Evolutionary conservation across 2,797 vertebrate genomes (phyloP).

Genomic region (Brotula barbata): DNA sequence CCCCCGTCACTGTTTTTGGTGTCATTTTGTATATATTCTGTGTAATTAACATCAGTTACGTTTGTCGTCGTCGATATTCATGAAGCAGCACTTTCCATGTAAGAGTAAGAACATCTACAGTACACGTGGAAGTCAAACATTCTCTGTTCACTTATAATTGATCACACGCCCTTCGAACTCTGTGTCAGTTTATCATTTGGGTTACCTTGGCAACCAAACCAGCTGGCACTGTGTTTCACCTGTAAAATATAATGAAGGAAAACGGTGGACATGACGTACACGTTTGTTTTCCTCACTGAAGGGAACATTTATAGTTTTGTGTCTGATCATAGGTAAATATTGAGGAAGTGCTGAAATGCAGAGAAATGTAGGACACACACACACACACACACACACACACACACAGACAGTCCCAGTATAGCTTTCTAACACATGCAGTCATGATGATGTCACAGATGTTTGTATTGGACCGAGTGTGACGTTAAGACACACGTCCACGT

Average conservation of each 20-base stretch:
- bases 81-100: conserved; percentile 54
- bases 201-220: conserved; percentile 73
- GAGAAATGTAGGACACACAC: not conserved
- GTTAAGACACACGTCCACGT: conserved; percentile 35
- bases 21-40: conserved; percentile 71
- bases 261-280: conserved; percentile 13
- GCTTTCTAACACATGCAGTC: conserved; percentile 14
- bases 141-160: conserved; percentile 23
- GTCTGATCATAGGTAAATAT: conserved; percentile 2
- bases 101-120: conserved; percentile 45
- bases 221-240: conserved; percentile 82
- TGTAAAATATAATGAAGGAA: conserved; percentile 61
- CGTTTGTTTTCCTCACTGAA: conserved; percentile 15
- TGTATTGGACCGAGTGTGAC: conserved; percentile 59
- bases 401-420: too few species aligned
- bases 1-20: conserved; percentile 30
- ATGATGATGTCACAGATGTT: conserved; percentile 56
- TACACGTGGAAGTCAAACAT: conserved; percentile 35
- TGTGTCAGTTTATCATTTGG: conserved; percentile 70
- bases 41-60: conserved; percentile 56
- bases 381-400: too few species aligned
- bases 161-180: conserved; percentile 19
- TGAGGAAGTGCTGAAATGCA: not conserved
- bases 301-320: conserved; percentile 1
- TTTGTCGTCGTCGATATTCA: conserved; percentile 43